Conservation (phyloP, 2,797 vertebrate genomes). For the Protosalanx chinensis region DNA sequence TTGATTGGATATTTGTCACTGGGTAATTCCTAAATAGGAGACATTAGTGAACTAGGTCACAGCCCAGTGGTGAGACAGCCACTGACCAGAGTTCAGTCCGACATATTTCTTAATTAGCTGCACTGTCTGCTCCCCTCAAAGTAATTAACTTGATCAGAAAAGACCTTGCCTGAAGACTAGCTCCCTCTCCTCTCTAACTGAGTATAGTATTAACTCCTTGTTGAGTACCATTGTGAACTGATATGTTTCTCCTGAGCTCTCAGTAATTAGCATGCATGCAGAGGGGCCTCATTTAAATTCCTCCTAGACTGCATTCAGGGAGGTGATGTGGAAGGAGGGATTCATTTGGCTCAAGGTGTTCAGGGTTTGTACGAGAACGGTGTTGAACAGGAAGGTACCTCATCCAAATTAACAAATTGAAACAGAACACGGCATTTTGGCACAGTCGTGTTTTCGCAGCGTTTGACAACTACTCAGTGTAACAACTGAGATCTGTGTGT, state of each 20-base stretch:
- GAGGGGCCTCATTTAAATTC: constrained; percentile 57
- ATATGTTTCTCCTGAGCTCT: constrained; percentile 63
- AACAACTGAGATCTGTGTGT: neutral
- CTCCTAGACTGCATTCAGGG: constrained; percentile 57
- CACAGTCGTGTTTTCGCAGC: constrained; percentile 38
- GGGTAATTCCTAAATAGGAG: constrained; percentile 64
- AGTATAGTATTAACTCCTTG: constrained; percentile 47
- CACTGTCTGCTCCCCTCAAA: constrained; percentile 68
- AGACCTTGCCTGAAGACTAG: constrained; percentile 67
- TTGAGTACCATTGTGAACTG: constrained; percentile 54
- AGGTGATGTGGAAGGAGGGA: constrained; percentile 57
- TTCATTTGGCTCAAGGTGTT: constrained; percentile 61
- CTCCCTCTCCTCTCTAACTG: constrained; percentile 21
- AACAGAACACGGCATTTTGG: constrained; percentile 58
- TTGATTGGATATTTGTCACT: constrained; percentile 69
- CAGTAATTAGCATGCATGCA: constrained; percentile 63
- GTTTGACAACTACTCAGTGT: constrained; percentile 20
- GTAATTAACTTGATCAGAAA: constrained; percentile 73
- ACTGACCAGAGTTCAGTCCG: constrained; percentile 66
- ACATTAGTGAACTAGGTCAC: constrained; percentile 69
- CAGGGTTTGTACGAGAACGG: constrained; percentile 17
- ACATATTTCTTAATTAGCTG: constrained; percentile 75
- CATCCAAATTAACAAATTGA: constrained; percentile 53
- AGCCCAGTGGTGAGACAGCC: constrained; percentile 62
- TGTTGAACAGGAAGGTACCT: constrained; percentile 47